Base-by-base conservation (phyloP, 2,113 vertebrate genomes). In the Falcunculus frontatus region DNA sequence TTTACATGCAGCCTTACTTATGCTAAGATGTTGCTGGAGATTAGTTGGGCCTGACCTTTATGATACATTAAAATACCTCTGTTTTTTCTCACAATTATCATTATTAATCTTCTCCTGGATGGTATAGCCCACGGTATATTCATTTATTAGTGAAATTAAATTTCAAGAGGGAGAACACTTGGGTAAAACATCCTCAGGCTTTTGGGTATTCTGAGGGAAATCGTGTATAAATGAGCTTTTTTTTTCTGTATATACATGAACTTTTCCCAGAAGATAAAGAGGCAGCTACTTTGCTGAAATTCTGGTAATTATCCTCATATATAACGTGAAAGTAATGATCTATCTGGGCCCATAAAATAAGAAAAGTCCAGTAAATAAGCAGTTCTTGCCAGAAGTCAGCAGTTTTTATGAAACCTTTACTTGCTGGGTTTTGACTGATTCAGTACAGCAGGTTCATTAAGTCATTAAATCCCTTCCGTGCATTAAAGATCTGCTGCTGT, bases 391-490 rank as follows among this genome's bases (percentile, higher is more conserved):
- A 83, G 67, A 83, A 96, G 52, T n/a, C 67, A 84, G 37, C 21
- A 39, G 33, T 83, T 92, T 86, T 94, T 55, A 62, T 86, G 53
- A 85, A 94, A 55, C 55, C 33, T 92, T n/a, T 59, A 10, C 30
- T 84, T 52, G 53, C 62, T 82, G n/a, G 1, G 5, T 90, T 89
- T 73, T 80, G 57, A 77, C 52, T 64, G 62, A 75, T 88, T 80
- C 72, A 70, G 63, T 74, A 37, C 30, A 91, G 64, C 67, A 92
- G 59, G 64, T 77, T 95, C 88, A 94, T 84, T 60, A 93, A 90
- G 47, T 56, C 90, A 86, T 93, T 72, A 95, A 93, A 67, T 16
- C 19, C 64, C 13, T 86, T 90, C 82, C 64, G 39, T 39, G 39
- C 77, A 57, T 80, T 57, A 78, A 86, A 81, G 55, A 62, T 65